Base-by-base conservation (phyloP, 2,888 invertebrate species). In the Trissolcus brochymenae region DNA sequence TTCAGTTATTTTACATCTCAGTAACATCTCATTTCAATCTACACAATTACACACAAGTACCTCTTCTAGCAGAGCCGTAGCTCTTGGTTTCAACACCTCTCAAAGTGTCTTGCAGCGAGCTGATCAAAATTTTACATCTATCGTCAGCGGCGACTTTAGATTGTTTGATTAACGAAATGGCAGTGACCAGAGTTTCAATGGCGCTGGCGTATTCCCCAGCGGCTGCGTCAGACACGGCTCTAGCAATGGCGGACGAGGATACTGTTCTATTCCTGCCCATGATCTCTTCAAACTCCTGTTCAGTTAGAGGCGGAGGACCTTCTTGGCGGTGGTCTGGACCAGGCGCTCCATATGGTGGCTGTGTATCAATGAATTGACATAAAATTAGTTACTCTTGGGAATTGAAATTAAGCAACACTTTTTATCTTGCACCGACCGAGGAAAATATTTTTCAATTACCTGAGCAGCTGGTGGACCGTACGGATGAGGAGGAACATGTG, bases 41-140 rank as follows among this genome's bases (percentile, higher is more conserved):
- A n/a, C n/a, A n/a, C n/a, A n/a, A 43, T 43, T 43, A 43, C 7
- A 46, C 1, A 16, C 16, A 51, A 17, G 11, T 88, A 89, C 94
- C 94, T 83, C 94, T 91, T 55, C 94, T 90, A 41, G 91, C 90
- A 50, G 93, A 93, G 81, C 96, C 96, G 88, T 98, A 98, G 82
- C 98, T 98, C 90, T 99, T 99, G 43, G 96, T 95, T 91, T 99
- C 99, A 13, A 99, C 98, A 57, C 98, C 98, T 89, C 97, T 95
- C 49, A 99, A 91, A 1, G 99, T 99, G 88, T 99, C 99, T 90
- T 98, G 97, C 1, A 99, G 92, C 0, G 98, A 98, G 83, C 96
- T 97, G 81, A 99, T 98, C 67, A 99, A 91, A 83, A 99, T 98
- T 91, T 98, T 98, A 91, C 99, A 99, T 50, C 99, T 93, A 88